Percentiles rank a stretch among this genome's conserved stretches.
Conservation (phyloP, 1,140 invertebrate species). For the Cydia strobilella region DNA sequence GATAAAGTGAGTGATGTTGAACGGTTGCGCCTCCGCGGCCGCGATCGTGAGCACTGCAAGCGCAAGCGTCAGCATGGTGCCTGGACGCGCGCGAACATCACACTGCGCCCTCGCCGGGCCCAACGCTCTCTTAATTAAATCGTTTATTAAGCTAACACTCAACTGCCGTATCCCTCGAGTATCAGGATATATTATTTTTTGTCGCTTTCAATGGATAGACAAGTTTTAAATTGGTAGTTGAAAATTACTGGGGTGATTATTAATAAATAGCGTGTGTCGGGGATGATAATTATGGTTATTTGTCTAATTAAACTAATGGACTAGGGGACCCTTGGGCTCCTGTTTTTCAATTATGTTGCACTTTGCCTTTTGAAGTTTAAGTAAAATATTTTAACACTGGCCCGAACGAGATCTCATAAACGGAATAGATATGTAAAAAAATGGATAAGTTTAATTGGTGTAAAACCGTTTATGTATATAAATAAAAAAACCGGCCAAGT, state of each 20-base stretch:
- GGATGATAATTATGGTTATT: slow-evolving; percentile 19
- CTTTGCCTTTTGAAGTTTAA: background rate
- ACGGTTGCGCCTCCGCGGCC: slow-evolving; percentile 47
- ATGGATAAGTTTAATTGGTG: too few relatives aligned
- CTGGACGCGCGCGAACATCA: slow-evolving; percentile 61
- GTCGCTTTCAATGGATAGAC: slow-evolving; percentile 65
- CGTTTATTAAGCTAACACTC: slow-evolving; percentile 78
- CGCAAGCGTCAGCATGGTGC: slow-evolving; percentile 58
- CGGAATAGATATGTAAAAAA: too few relatives aligned
- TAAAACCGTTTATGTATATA: too few relatives aligned
- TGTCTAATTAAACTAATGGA: slow-evolving; percentile 30
- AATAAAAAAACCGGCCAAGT: too few relatives aligned
- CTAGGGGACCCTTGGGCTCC: background rate
- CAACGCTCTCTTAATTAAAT: slow-evolving; percentile 72
- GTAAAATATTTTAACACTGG: too few relatives aligned
- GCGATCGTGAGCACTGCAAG: slow-evolving; percentile 44
- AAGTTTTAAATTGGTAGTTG: slow-evolving; percentile 50
- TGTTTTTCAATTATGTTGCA: background rate
- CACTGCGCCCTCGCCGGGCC: slow-evolving; percentile 60
- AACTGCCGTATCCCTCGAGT: slow-evolving; percentile 59
- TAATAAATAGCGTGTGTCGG: slow-evolving; percentile 41
- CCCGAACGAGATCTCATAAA: too few relatives aligned
- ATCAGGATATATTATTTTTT: slow-evolving; percentile 55
- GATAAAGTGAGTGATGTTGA: slow-evolving; percentile 69
- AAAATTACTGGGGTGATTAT: slow-evolving; percentile 52